These are phyloP conservation scores for Listronotus bonariensis DNA, from an alignment of 1,140 invertebrate genomes.

Conservation along the genomic window DNA sequence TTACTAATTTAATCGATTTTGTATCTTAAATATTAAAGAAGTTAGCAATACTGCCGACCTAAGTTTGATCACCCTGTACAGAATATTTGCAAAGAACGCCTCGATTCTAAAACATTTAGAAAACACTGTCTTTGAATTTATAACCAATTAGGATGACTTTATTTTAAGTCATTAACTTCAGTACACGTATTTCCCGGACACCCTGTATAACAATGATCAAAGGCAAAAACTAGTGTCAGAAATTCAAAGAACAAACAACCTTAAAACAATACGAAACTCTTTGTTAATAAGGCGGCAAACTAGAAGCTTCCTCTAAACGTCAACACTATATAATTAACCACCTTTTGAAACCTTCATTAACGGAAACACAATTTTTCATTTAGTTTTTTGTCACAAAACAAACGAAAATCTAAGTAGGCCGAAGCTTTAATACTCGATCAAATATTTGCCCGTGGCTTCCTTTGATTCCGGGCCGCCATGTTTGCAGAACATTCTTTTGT, in stretches of 20 bases:
- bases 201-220: too few species aligned
- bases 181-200: too few species aligned
- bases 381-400: conserved; percentile 39
- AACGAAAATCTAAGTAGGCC: conserved; percentile 37
- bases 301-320: conserved; percentile 10
- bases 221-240: conserved; percentile 11
- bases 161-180: too few species aligned
- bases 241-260: conserved; percentile 3
- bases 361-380: conserved; percentile 38
- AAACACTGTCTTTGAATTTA: too few species aligned
- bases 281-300: conserved; percentile 19
- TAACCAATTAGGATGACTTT: too few species aligned
- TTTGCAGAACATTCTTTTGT: conserved; percentile 36
- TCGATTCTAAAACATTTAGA: too few species aligned
- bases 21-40: too few species aligned
- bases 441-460: conserved; percentile 30
- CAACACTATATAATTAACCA: conserved; percentile 20
- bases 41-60: too few species aligned
- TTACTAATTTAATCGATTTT: too few species aligned
- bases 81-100: too few species aligned
- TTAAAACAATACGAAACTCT: conserved; percentile 11
- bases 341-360: conserved; percentile 37
- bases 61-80: too few species aligned
- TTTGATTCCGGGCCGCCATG: conserved; percentile 29
- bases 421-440: conserved; percentile 35